Percentiles rank a stretch among this genome's conserved stretches.
Conservation (phyloP, 2,797 vertebrate species). For the Babyrousa celebensis region DNA sequence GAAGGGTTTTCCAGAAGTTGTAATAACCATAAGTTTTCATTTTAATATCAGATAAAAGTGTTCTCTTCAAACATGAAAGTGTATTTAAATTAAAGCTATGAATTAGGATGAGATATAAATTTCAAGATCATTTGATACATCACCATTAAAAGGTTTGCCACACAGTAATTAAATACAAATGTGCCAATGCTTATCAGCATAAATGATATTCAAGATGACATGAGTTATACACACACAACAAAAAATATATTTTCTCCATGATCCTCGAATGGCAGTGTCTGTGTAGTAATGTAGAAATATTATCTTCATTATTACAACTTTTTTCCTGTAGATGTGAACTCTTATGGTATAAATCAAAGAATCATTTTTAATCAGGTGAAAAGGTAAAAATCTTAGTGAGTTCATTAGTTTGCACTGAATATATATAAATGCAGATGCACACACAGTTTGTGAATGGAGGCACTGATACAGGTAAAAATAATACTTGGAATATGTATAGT, state of each 20-base stretch:
- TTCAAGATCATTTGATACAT: constrained; percentile 52
- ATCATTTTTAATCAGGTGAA: not conserved
- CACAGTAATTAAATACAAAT: not conserved
- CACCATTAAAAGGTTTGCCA: not conserved
- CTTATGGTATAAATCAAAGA: not conserved
- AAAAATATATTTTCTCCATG: not conserved
- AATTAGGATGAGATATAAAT: constrained; percentile 53
- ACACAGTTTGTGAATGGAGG: not conserved
- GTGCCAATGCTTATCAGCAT: not conserved
- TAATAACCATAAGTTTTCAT: constrained; percentile 79
- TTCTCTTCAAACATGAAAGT: constrained; percentile 73
- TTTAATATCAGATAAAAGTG: constrained; percentile 73
- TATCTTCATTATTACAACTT: not conserved
- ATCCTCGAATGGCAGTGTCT: not conserved
- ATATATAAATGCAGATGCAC: not conserved
- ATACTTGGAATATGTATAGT: not conserved
- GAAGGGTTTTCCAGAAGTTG: constrained; percentile 73
- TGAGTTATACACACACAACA: not conserved
- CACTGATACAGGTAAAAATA: not conserved
- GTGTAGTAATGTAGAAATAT: not conserved
- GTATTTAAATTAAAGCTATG: constrained; percentile 79
- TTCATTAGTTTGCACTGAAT: not conserved
- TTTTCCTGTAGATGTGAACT: not conserved
- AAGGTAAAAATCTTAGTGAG: not conserved
- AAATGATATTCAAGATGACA: not conserved